Evolutionary conservation across 30 jellyfish, hydroid and myxozoan species (phyloP).

Genomic region (Sanderia malayensis): DNA sequence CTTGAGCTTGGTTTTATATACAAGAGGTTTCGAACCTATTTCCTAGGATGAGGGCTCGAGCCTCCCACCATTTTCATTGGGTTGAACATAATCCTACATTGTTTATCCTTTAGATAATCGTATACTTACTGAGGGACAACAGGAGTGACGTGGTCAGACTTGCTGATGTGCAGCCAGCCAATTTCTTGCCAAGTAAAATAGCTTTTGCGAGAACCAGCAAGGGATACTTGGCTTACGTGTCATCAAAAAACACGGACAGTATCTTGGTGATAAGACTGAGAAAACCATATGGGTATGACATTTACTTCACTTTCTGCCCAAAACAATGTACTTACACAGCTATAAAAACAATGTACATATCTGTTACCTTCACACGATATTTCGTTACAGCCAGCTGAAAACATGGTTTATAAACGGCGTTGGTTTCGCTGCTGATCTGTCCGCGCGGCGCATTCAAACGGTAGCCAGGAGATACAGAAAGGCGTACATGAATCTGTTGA

Average conservation of each 20-base stretch:
- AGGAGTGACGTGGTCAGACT: conserved; percentile 12
- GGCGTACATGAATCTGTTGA: neutral
- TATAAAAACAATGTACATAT: conserved; percentile 1
- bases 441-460: neutral
- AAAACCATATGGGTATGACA: too few species aligned
- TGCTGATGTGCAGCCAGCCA: neutral
- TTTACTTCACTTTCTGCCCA: too few species aligned
- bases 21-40: too few species aligned
- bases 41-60: too few species aligned
- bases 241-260: conserved; percentile 22
- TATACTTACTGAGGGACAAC: conserved; percentile 16
- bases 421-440: conserved; percentile 32
- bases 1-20: too few species aligned
- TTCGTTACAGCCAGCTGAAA: neutral
- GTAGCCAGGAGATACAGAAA: neutral
- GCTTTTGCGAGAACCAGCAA: conserved; percentile 21
- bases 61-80: too few species aligned
- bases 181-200: conserved; percentile 36
- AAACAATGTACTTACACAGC: too few species aligned
- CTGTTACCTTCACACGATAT: neutral
- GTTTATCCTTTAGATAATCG: conserved; percentile 8
- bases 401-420: neutral
- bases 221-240: conserved; percentile 30
- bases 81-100: too few species aligned
- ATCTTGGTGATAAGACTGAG: conserved; percentile 10